A percentile compares a stretch with the other conserved stretches of the same genome.
These are phyloP conservation scores for Hypomecis punctinalis DNA, from an alignment of 2,888 invertebrate species.

Conservation along the genomic window DNA sequence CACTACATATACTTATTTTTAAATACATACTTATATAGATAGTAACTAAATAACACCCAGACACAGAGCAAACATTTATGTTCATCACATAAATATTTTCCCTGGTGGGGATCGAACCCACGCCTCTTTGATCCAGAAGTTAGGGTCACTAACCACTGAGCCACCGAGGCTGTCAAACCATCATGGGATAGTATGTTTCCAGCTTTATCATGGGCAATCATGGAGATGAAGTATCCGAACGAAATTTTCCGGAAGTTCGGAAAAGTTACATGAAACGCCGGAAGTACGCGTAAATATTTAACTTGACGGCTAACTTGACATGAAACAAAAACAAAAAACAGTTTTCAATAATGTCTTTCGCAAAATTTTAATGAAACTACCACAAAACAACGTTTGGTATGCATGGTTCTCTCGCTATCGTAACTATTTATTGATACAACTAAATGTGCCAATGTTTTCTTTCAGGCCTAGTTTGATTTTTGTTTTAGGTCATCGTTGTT, in stretches of 20 bases:
- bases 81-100: no score
- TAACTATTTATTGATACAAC: constrained; percentile 17
- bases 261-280: constrained; percentile 43
- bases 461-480: constrained; percentile 57
- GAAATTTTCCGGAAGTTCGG: constrained; percentile 41
- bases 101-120: no score
- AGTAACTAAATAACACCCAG: no score
- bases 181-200: no score
- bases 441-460: constrained; percentile 29
- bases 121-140: no score
- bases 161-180: no score
- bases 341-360: constrained; percentile 72
- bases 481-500: constrained; percentile 63
- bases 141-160: no score
- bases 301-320: constrained; percentile 65
- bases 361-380: constrained; percentile 78
- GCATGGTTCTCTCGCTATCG: constrained; percentile 20
- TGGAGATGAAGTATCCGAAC: constrained; percentile 14
- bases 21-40: no score
- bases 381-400: constrained; percentile 65
- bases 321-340: constrained; percentile 80
- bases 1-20: no score
- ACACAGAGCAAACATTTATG: no score
- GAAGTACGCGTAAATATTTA: constrained; percentile 53
- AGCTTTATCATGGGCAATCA: no score